Base-by-base conservation (phyloP, 2,797 vertebrate genomes). In the Heliangelus exortis region DNA sequence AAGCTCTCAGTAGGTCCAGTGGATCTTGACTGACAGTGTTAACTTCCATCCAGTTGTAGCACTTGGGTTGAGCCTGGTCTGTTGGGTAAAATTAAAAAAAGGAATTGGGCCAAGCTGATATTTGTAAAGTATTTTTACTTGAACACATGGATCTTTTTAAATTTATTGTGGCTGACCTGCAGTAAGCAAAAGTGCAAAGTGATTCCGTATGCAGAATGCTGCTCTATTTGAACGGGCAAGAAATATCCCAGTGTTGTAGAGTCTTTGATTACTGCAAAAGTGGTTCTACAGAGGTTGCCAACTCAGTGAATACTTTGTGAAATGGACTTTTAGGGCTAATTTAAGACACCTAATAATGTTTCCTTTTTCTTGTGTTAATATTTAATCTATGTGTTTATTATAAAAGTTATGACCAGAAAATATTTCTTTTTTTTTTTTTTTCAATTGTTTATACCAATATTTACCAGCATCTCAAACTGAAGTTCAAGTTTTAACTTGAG, bases 351-450 rank as follows among this genome's bases (percentile, higher is more conserved):
- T 36, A 67, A 10, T 43, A 33, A 79, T 20, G 26, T 75, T 10
- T 71, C 14, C 20, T 41, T 81, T 72, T 72, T 79, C 4, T 31
- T 89, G 29, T 58, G 43, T 47, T 90, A 77, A 51, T 92, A 89
- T 93, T 92, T 93, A 82, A 93, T 84, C 71, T 87, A 12, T n/a
- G 26, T 72, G 39, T 93, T 95, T 87, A 61, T 80, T 85, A 92
- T 92, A 89, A 90, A 94, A 58, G 20, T 68, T 75, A 62, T 31
- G 17, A 85, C 72, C 19, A 86, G 31, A 72, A 90, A 61, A 28
- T 76, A 78, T 7, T 72, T 15, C 2, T 9, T 10, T 21, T 16
- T 28, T n/a, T 34, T 5, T 1, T 41, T 45, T 13, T 4, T 1
- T 9, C 2, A 29, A 0, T 63, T 90, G 9, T 48, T 75, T 59